Evolutionary conservation across 2,888 invertebrate genomes (phyloP), one percentile per base, ranked within the genome.

Genomic region (Neelides folsomi): DNA sequence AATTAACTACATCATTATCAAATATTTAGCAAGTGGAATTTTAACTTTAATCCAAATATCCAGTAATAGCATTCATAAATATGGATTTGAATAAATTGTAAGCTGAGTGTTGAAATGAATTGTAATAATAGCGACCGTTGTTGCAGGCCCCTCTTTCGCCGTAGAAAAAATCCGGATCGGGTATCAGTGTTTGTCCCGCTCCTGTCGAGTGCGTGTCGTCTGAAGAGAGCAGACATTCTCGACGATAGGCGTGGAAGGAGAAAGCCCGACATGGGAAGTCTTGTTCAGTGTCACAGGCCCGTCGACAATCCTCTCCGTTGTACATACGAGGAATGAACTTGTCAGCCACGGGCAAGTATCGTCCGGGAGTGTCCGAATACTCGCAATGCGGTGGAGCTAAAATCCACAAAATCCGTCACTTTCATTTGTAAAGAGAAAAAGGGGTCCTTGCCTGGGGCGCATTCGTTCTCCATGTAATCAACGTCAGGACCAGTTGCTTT

Each of bases 131-230:
- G 78, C 76, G 72, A 89, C 89, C 79, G 69, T 89, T 85, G 35
- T 89, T 76, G 68, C 89, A 90, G 56, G 81, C 80, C 44, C 86
- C 86, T 61, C 83, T 78, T 63, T 89, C 81, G 67, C 82, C 83
- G 69, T 87, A 89, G 38, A 78, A 75, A 8, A 81, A 81, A 34
- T 76, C 75, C 0, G 75, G 68, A 27, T 74, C 72, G 37, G 75
- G 68, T 34, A 77, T 70, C 53, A 87, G 70, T 46, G 82, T 74
- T 71, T 81, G 80, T 27, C 27, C 27, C 1, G 85, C 83, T 52
- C 87, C 86, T 45, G 81, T 76, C n/a, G 83, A 79, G 62, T 82
- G 78, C 49, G 82, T 80, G 68, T 88, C 86, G 70, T 87, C 86
- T 54, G 85, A 82, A 71, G 87, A 86, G 44, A 89, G 72, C 57